Evolutionary conservation across 35 echinoderm and acorn worm species (phyloP).

Genomic region (Heliocidaris tuberculata): DNA sequence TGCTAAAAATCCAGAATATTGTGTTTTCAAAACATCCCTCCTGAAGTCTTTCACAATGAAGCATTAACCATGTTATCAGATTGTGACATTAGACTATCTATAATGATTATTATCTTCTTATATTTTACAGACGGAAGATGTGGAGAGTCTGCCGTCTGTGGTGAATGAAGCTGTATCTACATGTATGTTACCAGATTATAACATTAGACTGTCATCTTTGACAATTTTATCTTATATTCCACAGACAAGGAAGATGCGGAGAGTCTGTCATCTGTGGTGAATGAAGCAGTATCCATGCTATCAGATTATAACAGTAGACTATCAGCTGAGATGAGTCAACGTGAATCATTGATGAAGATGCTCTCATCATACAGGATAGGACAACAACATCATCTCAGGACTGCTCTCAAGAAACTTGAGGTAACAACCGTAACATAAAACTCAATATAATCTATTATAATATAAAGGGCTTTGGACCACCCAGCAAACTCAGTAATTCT

Average conservation of each 20-base stretch:
- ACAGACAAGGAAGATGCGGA: slow-evolving; percentile 88
- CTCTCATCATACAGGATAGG: slow-evolving; percentile 70
- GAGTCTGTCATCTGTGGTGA: slow-evolving; percentile 74
- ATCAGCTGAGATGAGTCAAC: slow-evolving; percentile 71
- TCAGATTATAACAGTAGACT: slow-evolving; percentile 87
- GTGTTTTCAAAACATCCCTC: no score
- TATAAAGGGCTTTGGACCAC: no score
- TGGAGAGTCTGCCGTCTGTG: slow-evolving; percentile 72
- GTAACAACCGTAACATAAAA: slow-evolving; percentile 36
- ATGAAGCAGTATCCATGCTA: slow-evolving; percentile 83
- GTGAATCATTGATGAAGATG: slow-evolving; percentile 77
- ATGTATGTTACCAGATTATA: slow-evolving; percentile 87
- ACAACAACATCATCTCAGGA: slow-evolving; percentile 75
- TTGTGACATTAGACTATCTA: no score
- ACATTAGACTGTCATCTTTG: slow-evolving; percentile 63
- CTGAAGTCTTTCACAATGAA: no score
- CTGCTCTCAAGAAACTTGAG: slow-evolving; percentile 82
- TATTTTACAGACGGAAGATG: slow-evolving; percentile 71
- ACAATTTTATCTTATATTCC: not conserved
- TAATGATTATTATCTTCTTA: no score
- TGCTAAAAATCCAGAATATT: no score
- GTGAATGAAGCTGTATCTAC: slow-evolving; percentile 87
- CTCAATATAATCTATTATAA: not conserved
- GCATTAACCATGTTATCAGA: no score
- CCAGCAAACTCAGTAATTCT: no score